Evolutionary conservation across 2,113 vertebrate genomes (phyloP).

Genomic region (Uria aalge): DNA sequence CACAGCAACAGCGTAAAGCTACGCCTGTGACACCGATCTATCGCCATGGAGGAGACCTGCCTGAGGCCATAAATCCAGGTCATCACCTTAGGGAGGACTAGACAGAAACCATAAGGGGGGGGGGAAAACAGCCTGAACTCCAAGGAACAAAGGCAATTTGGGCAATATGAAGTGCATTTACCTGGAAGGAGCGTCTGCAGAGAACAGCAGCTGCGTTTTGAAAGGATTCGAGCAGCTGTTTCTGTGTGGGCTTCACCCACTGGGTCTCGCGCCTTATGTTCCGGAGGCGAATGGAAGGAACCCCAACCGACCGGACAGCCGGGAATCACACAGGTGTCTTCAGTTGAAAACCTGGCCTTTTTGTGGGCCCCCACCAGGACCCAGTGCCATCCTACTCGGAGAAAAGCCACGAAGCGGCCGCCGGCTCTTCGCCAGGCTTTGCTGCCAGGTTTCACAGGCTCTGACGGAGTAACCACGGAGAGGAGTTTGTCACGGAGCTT

Average conservation of each 20-base stretch:
- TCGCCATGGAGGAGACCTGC: not conserved
- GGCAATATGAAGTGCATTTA: no score
- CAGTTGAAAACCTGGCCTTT: not conserved
- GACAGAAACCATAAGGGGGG: not conserved
- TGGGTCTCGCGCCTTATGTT: not conserved
- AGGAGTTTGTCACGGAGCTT: not conserved
- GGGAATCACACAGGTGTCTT: not conserved
- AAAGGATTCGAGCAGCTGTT: not conserved
- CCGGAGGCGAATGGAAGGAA: not conserved
- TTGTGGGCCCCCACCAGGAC: not conserved
- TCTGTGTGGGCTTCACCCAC: accelerated
- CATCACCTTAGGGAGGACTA: not conserved
- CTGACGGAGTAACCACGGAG: not conserved
- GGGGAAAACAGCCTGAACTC: not conserved
- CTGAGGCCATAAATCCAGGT: not conserved
- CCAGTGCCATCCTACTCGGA: accelerated
- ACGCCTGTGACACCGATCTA: not conserved
- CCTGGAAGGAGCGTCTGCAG: not conserved
- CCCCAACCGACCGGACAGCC: not conserved
- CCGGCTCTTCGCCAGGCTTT: not conserved
- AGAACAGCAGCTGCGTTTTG: not conserved
- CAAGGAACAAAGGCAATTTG: not conserved
- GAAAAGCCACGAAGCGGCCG: not conserved
- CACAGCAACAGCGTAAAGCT: not conserved
- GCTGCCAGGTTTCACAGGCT: not conserved